These are phyloP conservation scores for Trichonephila clavipes DNA, from an alignment of 1,140 invertebrate genomes.

Conservation along the genomic window DNA sequence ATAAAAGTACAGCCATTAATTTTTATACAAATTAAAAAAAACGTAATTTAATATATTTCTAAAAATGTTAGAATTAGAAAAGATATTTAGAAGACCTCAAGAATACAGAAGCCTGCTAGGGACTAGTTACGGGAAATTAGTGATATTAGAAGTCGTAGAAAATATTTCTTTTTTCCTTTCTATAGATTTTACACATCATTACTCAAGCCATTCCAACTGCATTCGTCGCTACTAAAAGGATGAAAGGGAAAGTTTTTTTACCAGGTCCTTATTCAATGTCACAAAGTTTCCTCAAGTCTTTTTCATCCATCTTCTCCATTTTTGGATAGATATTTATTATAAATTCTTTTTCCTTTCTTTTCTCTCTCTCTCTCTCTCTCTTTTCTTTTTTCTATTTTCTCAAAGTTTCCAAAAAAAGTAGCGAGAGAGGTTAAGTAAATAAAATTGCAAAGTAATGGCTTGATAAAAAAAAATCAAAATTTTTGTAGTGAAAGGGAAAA, in stretches of 20 bases:
- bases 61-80: not conserved
- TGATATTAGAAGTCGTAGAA: not conserved
- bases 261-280: conserved; percentile 18
- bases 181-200: conserved; percentile 8
- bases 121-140: not conserved
- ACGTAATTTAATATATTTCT: no score
- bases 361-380: no score
- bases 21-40: no score
- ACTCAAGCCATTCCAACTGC: not conserved
- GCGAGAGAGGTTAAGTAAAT: not conserved
- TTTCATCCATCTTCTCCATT: conserved; percentile 7
- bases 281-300: not conserved
- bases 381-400: not conserved
- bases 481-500: not conserved
- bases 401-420: not conserved
- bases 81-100: not conserved
- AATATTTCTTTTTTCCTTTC: not conserved
- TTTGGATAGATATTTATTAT: not conserved
- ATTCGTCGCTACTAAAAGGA: not conserved
- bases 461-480: not conserved
- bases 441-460: not conserved
- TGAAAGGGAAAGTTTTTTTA: not conserved
- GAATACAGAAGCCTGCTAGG: not conserved
- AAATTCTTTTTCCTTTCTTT: no score
- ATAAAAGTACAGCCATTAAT: no score